Base-by-base conservation (phyloP, 1,140 invertebrate genomes). In the Riptortus pedestris region DNA sequence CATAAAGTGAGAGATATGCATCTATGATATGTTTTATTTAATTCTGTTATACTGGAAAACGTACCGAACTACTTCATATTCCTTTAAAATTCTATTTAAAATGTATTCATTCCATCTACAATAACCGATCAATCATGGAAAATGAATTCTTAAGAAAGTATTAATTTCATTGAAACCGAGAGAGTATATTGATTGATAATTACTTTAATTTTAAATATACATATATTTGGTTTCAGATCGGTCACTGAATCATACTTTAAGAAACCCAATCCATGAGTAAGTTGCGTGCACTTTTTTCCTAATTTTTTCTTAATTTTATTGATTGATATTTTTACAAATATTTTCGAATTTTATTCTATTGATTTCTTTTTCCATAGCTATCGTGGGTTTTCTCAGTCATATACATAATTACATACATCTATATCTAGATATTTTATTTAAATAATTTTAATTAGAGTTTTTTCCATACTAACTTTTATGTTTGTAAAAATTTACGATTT, bases 211-310 rank as follows among this genome's bases (percentile, higher is more conserved):
- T n/a, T 52, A 52, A 52, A 52, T 52, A 20, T 60, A 60, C 57
- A 60, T 65, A 65, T 65, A 65, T 65, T 60, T 65, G 64, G 58
- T 65, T 65, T 65, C 64, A 65, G 64, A 65, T 65, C 64, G 64
- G 64, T 65, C 64, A 60, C 59, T 65, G 57, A 65, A 60, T 48
- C 45, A 38, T 38, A 7, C 43, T 61, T 26, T 65, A 65, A 26
- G 45, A 61, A 65, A 51, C 64, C 28, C 64, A 48, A 65, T 47
- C 33, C 58, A 48, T 60, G 59, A 31, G 64, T 65, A 65, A 65
- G 64, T 65, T 65, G 64, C 64, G 64, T 65, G 64, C 64, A 65
- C 52, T 60, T 28, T 62, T 62, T 63, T 45, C 16, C 26, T 58
- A 58, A 43, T 27, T 51, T 9, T 58, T 58, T 60, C 45, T n/a